phyloP scores from a whole-genome alignment of 2,888 invertebrate species.

The Patella pellucida region DNA sequence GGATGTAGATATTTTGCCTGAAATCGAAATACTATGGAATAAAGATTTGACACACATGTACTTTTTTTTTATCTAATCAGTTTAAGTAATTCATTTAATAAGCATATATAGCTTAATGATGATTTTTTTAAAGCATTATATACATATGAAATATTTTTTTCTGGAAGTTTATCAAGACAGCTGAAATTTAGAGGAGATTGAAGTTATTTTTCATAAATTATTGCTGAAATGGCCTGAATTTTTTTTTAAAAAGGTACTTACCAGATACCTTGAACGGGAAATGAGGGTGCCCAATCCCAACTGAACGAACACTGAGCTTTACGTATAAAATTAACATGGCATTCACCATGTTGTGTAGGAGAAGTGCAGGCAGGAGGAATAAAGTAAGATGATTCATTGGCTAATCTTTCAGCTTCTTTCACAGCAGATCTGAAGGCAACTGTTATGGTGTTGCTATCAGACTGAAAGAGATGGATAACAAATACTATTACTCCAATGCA shows the following conservation, averaged over 20 bases:
- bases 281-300: conserved; percentile 98
- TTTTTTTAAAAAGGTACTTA: conserved; percentile 66
- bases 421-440: conserved; percentile 80
- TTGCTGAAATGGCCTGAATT: too few relatives aligned
- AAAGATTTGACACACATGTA: too few relatives aligned
- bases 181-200: too few relatives aligned
- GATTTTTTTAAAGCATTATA: too few relatives aligned
- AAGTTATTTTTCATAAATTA: too few relatives aligned
- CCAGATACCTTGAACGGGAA: conserved; percentile 95
- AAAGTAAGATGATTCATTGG: conserved; percentile 44
- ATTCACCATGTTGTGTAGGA: conserved; percentile 85
- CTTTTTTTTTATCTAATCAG: too few relatives aligned
- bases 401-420: conserved; percentile 73
- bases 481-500: too few relatives aligned
- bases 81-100: too few relatives aligned
- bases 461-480: conserved; percentile 33
- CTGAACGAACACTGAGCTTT: conserved; percentile 84
- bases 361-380: conserved; percentile 84
- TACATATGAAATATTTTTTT: too few relatives aligned
- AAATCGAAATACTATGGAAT: conserved; percentile 46
- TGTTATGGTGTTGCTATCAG: conserved; percentile 75
- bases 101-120: too few relatives aligned
- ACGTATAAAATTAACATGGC: conserved; percentile 85
- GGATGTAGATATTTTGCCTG: conserved; percentile 80
- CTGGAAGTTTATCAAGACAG: too few relatives aligned